Percentiles rank a stretch among this genome's conserved stretches.
Conservation (phyloP, 2,888 invertebrate species). For the Myopa tessellatipennis region DNA sequence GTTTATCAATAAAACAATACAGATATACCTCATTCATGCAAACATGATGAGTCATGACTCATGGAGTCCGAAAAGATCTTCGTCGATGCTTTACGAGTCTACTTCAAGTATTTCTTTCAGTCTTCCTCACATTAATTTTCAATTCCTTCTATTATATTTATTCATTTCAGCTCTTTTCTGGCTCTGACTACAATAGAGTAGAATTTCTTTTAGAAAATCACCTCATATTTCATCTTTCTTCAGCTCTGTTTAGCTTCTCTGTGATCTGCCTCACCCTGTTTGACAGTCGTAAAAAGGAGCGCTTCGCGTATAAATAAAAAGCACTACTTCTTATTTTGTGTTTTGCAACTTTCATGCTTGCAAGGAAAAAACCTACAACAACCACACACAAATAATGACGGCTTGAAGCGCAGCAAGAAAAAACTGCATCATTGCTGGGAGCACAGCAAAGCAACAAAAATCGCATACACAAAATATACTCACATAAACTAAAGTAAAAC, state of each 20-base stretch:
- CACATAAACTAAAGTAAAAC: not conserved
- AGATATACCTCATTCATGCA: no score
- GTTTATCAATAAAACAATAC: no score
- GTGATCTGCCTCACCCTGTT: not conserved
- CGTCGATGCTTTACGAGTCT: no score
- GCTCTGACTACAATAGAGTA: no score
- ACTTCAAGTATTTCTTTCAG: no score
- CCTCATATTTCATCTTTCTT: not conserved
- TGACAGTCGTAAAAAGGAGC: not conserved
- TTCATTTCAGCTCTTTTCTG: no score
- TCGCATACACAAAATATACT: slow-evolving; percentile 5
- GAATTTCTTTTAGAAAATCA: no score
- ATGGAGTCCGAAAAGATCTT: no score
- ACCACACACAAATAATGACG: not conserved
- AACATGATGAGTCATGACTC: no score
- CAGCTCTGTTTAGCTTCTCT: not conserved
- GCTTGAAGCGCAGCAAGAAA: not conserved
- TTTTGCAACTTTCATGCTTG: not conserved
- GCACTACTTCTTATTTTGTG: not conserved
- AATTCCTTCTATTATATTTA: no score
- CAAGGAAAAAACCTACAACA: slow-evolving; percentile 11
- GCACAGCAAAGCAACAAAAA: not conserved
- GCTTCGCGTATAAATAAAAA: not conserved
- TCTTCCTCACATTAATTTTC: no score
- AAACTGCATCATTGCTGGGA: not conserved